Evolutionary conservation across 2,113 vertebrate species (phyloP), one percentile per base, ranked within the genome.

Genomic region (Eidolon helvum): DNA sequence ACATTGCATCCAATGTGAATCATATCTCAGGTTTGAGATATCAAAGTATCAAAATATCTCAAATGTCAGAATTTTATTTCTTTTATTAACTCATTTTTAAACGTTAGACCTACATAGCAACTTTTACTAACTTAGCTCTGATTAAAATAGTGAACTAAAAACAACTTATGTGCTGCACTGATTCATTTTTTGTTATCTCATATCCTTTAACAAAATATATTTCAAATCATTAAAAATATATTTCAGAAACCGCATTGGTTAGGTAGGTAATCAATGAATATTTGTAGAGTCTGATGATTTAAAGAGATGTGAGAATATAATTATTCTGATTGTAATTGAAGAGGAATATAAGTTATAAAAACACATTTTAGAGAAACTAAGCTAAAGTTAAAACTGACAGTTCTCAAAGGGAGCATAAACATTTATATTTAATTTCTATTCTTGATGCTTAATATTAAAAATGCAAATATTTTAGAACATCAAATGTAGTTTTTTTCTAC

Each of bases 11-110:
- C 26, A 68, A 2, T n/a, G 59, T 78, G 91, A 92, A 18, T 90
- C 74, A 83, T 22, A 71, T 22, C 66, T 66, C 63, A 66, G 15
- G 9, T 68, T 12, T 68, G 59, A 78, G 38, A 68, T 71, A 21
- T 33, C 74, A 50, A 7, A 75, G 10, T 57, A 77, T 33, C 74
- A 50, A 7, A 75, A 10, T 57, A 82, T 89, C 10, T 65, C 50
- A 92, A 84, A 69, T 7, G 22, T 68, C n/a, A 90, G 48, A 87
- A 83, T 95, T 94, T 18, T 53, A 78, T 95, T 90, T 89, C 5
- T 43, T 89, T 94, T 94, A 96, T 94, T 86, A 90, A 92, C 61
- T 83, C 48, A 90, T 90, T 77, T 97, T 95, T 87, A 87, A 95
- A 90, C 48, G 69, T 96, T 89, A 90, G 21, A 75, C 5, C 3